phyloP scores from a whole-genome alignment of 2,888 invertebrate species.

The Lapara coniferarum region DNA sequence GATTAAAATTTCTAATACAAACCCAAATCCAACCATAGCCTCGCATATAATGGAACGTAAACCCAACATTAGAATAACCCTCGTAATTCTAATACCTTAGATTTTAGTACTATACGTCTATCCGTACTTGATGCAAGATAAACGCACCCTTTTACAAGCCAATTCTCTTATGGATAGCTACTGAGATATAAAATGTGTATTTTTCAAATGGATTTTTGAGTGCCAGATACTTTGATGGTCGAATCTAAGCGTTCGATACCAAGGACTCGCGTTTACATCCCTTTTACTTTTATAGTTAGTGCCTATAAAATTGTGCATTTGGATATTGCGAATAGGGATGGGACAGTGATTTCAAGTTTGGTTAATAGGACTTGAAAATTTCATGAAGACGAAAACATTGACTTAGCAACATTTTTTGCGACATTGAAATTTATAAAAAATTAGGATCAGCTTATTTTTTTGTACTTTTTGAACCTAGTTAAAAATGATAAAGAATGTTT shows the following conservation, averaged over 20 bases:
- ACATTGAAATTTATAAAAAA: no score
- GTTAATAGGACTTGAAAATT: not conserved
- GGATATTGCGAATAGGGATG: constrained; percentile 42
- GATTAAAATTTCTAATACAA: not conserved
- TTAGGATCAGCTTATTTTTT: no score
- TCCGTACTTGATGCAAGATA: constrained; percentile 50
- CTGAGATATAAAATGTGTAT: constrained; percentile 68
- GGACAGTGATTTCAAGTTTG: not conserved
- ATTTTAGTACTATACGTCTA: constrained; percentile 51
- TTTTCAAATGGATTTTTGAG: constrained; percentile 84
- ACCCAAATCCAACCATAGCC: not conserved
- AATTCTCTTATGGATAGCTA: constrained; percentile 52
- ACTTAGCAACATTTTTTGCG: no score
- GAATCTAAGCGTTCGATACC: constrained; percentile 77
- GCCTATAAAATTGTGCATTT: constrained; percentile 72
- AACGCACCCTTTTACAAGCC: constrained; percentile 56
- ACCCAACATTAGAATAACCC: constrained; percentile 59
- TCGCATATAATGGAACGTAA: constrained; percentile 53
- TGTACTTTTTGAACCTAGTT: no score
- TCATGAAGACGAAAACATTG: not conserved
- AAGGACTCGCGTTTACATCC: constrained; percentile 68
- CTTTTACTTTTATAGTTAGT: constrained; percentile 78
- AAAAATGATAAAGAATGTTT: no score
- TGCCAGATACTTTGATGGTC: constrained; percentile 78
- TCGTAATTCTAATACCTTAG: constrained; percentile 63